These are phyloP conservation scores for Podabrus alpinus DNA, from an alignment of 2,888 invertebrate genomes.

Conservation along the genomic window DNA sequence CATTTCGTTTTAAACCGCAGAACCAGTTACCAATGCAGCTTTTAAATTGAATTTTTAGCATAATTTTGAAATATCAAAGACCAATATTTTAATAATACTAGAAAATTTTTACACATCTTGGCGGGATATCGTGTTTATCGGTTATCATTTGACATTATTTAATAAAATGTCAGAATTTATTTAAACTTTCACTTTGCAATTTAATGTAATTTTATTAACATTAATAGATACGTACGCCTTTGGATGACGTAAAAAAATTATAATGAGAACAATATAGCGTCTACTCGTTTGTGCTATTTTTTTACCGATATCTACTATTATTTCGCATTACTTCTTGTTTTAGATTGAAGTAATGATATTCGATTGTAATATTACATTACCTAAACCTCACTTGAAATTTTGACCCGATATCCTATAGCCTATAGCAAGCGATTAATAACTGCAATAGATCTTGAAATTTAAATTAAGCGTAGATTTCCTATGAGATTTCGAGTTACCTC, in stretches of 20 bases:
- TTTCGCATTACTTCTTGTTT: neutral
- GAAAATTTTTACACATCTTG: neutral
- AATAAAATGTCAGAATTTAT: neutral
- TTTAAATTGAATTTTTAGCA: neutral
- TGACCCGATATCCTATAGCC: too few species aligned
- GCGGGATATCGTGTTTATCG: neutral
- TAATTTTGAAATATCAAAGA: neutral
- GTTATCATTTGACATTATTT: neutral
- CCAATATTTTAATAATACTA: neutral
- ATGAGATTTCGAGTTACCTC: too few species aligned
- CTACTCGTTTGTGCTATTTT: neutral
- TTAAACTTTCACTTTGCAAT: neutral
- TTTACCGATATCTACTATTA: neutral
- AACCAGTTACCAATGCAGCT: neutral
- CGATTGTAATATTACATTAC: too few species aligned
- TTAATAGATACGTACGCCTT: neutral
- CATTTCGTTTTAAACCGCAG: neutral
- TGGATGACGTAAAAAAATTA: neutral
- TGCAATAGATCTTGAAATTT: too few species aligned
- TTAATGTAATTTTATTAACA: neutral
- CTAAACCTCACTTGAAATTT: too few species aligned
- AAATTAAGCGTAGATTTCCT: too few species aligned
- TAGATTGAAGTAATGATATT: too few species aligned
- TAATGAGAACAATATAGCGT: neutral
- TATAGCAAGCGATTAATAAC: too few species aligned